Base-by-base conservation (phyloP, 2,113 vertebrate species). In the Nymphicus hollandicus region DNA sequence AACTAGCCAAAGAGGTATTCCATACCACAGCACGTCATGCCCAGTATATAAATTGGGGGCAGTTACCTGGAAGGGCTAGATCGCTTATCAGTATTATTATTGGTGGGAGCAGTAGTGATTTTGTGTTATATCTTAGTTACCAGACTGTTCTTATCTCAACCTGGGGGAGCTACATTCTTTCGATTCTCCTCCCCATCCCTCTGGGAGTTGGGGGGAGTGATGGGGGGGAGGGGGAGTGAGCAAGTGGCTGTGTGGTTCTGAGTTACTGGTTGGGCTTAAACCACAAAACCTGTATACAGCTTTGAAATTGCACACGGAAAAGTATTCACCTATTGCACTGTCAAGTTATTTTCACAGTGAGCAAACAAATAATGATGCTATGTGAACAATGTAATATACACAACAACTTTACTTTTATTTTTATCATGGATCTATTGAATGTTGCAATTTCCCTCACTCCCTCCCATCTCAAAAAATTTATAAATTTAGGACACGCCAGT, bases 151-250 rank as follows among this genome's bases (percentile, higher is more conserved):
- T 52, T 58, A n/a, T 23, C 20, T 15, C 20, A 58, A 3, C 14
- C 13, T 2, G 2, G n/a, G 22, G 56, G 33, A 58, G 20, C n/a
- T 58, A n/a, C 33, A 58, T 23, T 58, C 20, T 23, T n/a, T 23
- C 4, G 6, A n/a, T 58, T n/a, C 13, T n/a, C 22, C 55, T 58
- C 33, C 13, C 33, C 22, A 22, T 10, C 55, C 55, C 9, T 58
- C 13, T 1, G 6, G 33, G 33, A n/a, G 20, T 7, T 0, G 3
- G 17, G 8, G 33, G 20, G 33, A n/a, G n/a, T n/a, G n/a, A n/a
- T n/a, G 33, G 20, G 33, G 3, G 17, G 8, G 33, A 13, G 33
- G 33, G 20, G 13, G n/a, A 15, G 33, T 58, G 13, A 23, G 55
- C 13, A 14, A 23, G 20, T 4, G n/a, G 55, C 55, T 58, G 33